These are phyloP conservation scores for Pseudolycoriella hygida DNA, from an alignment of 2,888 invertebrate genomes.

Conservation along the genomic window DNA sequence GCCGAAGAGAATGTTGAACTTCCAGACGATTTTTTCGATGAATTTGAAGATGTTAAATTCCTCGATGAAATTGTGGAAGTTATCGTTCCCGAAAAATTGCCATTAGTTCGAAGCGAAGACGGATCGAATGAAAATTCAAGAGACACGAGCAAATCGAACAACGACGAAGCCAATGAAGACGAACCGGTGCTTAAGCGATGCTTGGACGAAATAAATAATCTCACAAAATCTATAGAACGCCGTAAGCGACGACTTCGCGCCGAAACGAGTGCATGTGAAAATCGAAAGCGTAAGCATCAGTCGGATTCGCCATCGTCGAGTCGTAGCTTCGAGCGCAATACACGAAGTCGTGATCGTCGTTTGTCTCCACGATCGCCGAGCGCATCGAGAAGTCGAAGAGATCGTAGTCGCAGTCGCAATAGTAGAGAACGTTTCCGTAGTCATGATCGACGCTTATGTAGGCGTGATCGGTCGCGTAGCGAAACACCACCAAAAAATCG, in stretches of 20 bases:
- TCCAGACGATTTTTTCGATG: constrained; percentile 9
- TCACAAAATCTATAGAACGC: constrained; percentile 2
- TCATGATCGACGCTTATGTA: not conserved
- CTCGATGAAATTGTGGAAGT: constrained; percentile 6
- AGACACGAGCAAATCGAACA: not conserved
- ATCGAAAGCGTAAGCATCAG: not conserved
- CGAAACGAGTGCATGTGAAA: not conserved
- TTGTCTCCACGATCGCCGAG: not conserved
- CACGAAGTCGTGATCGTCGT: not conserved
- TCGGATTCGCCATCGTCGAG: not conserved
- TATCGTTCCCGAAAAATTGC: not conserved
- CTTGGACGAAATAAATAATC: constrained; percentile 2
- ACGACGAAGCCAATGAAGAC: not conserved
- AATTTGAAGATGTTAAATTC: constrained; percentile 6
- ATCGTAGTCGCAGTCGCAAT: not conserved
- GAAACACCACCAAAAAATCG: not conserved
- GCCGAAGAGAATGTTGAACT: constrained; percentile 1
- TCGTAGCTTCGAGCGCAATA: not conserved
- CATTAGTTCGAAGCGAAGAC: not conserved
- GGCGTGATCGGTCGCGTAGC: not conserved
- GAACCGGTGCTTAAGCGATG: not conserved
- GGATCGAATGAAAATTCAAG: not conserved
- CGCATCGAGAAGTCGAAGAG: not conserved
- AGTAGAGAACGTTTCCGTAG: not conserved
- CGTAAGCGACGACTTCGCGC: constrained; percentile 2